Base-by-base conservation (phyloP, 2,113 vertebrate species). In the Cygnus atratus region DNA sequence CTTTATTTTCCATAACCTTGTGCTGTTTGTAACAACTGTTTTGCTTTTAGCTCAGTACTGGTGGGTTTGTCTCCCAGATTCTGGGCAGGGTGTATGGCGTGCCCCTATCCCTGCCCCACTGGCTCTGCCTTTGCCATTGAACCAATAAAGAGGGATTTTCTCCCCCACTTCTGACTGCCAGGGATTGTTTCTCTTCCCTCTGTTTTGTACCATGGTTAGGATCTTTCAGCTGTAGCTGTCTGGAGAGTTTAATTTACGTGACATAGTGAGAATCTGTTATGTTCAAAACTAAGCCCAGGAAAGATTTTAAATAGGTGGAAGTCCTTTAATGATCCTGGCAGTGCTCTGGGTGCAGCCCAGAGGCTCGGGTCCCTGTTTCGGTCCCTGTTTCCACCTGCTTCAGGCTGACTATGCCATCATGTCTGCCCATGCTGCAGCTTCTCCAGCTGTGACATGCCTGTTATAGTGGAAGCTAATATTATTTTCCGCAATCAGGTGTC, bases 181-280 rank as follows among this genome's bases (percentile, higher is more conserved):
- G 52, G 28, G 57, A 17, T 21, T 4, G 0, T 43, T 78, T 91
- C 39, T 24, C 61, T 28, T 22, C 76, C 52, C 52, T 44, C 29
- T 39, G 9, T 37, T 46, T 41, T 14, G 4, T 1, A 46, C 6
- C 0, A 0, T 11, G 67, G 22, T 11, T 3, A 1, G 80, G 25
- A 44, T 71, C 76, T 5, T 52, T 78, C 39, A 75, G 61, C 84
- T 43, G 21, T 19, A 62, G 9, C 39, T 37, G 7, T 0, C 54
- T 39, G 55, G 33, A 41, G 31, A 19, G 13, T 72, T 71, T 22
- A 4, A 18, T 43, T 44, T 17, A 29, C 4, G 1, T 3, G 24
- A 35, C 43, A 13, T 0, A 48, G 31, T 10, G 46, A 68, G 20
- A 43, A n/a, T n/a, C 66, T n/a, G 31, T 11, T n/a, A 13, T 10